Evolutionary conservation across 53 echinoderm and acorn worm genomes (phyloP), one percentile per base, ranked within the genome.

Genomic region (Luidia sarsii): DNA sequence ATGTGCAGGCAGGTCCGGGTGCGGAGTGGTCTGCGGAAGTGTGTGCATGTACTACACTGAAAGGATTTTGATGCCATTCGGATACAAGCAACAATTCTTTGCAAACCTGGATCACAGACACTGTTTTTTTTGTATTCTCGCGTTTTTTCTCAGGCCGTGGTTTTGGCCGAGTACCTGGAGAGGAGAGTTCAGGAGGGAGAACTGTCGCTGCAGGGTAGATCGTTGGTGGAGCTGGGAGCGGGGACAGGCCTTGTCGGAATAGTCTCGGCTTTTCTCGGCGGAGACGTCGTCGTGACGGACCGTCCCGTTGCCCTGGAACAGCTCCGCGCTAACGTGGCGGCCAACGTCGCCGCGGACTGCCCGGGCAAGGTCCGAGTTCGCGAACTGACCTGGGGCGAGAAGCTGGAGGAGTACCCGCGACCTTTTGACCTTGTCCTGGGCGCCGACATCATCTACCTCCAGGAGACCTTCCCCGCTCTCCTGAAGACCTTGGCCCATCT

Each of bases 171-270:
- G 61, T 94, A 93, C 69, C 71, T 97, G 29, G 93, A 93, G 39
- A 46, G 43, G 19, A 50, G 74, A 37, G 85, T 65, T 1, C 68
- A 73, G 16, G 46, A 39, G 34, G 67, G 43, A 14, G 38, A 48
- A 28, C 63, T 91, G 19, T n/a, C 37, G 10, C 20, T 97, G 30
- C 33, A 65, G 3, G 86, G 71, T 5, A 90, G 87, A 79, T 71
- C 34, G 28, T 65, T 91, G 11, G 86, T 97, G 38, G 97, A 97
- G 68, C 87, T 97, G 22, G 97, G 97, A 1, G 97, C 97, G 27
- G 97, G 97, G 27, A 97, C 97, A 23, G 97, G 97, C n/a, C 79
- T 97, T 18, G 93, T 89, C 28, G 88, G 93, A 19, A 89, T 93
- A 65, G 91, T 93, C 8, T 84, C 91, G 38, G 85, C 96, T 38